A percentile compares a stretch with the other conserved stretches of the same genome.
phyloP scores from a whole-genome alignment of 92 coral and sea anemone genomes.

The Meandrina meandrites region DNA sequence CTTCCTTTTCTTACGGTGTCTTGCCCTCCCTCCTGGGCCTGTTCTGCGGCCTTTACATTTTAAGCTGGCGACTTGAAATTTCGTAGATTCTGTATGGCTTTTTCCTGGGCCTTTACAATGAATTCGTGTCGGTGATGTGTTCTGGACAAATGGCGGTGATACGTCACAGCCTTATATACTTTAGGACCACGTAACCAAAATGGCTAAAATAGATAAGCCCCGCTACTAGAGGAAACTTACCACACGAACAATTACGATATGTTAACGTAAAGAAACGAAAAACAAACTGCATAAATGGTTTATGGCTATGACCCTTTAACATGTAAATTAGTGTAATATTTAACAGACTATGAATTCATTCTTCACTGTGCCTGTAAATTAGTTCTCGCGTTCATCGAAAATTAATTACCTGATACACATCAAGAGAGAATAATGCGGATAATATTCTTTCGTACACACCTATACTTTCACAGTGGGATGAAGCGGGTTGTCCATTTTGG shows the following conservation, averaged over 20 bases:
- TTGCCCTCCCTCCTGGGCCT: background rate
- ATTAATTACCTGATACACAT: too few species aligned
- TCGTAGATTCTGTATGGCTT: background rate
- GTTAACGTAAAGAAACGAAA: background rate
- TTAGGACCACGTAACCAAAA: background rate
- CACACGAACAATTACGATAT: background rate
- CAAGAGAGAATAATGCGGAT: too few species aligned
- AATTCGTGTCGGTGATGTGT: too few species aligned
- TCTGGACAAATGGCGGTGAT: background rate
- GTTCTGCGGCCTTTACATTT: background rate
- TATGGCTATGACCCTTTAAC: background rate
- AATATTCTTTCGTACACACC: background rate
- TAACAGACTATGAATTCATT: background rate
- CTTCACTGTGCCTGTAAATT: background rate
- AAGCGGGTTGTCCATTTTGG: constrained; percentile 19
- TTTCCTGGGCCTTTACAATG: background rate
- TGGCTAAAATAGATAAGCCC: background rate
- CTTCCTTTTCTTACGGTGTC: background rate
- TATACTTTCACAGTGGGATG: constrained; percentile 15
- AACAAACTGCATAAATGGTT: background rate
- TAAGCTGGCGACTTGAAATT: background rate
- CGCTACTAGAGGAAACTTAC: background rate
- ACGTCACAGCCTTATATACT: too few species aligned
- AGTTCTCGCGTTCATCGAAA: too few species aligned
- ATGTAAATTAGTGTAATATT: background rate